These are phyloP conservation scores for Drosophila serrata DNA, from an alignment of 1,140 invertebrate species.

Conservation along the genomic window DNA sequence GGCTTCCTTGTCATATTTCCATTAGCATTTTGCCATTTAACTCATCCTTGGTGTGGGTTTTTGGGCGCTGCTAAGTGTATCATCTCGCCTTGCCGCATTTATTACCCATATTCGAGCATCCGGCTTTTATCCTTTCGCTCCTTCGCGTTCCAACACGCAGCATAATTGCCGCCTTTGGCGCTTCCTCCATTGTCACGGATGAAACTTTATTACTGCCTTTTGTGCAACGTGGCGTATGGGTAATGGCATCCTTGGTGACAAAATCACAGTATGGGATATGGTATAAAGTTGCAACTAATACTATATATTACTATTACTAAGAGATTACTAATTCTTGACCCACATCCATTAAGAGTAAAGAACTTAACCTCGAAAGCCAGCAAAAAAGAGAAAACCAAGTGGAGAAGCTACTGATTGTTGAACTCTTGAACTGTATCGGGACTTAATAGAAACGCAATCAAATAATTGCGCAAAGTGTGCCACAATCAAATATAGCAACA, in stretches of 20 bases:
- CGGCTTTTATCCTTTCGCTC: slow-evolving; percentile 80
- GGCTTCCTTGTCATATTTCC: slow-evolving; percentile 74
- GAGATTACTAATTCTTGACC: not conserved
- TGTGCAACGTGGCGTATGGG: slow-evolving; percentile 32
- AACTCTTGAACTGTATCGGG: slow-evolving; percentile 78
- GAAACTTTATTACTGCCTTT: slow-evolving; percentile 54
- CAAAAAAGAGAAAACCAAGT: slow-evolving; percentile 53
- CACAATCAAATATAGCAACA: slow-evolving; percentile 83
- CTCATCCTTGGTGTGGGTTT: slow-evolving; percentile 57
- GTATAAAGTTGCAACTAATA: not conserved
- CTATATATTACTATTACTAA: not conserved
- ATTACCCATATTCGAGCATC: slow-evolving; percentile 79
- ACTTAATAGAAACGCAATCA: slow-evolving; percentile 83
- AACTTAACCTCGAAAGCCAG: slow-evolving; percentile 58
- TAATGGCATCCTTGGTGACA: slow-evolving; percentile 15
- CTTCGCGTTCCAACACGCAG: slow-evolving; percentile 30
- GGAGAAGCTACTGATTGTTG: slow-evolving; percentile 77
- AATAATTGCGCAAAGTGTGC: slow-evolving; percentile 83
- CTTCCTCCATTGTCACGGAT: slow-evolving; percentile 44
- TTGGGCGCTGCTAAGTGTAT: slow-evolving; percentile 61
- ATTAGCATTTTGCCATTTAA: slow-evolving; percentile 79
- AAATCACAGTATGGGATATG: not conserved
- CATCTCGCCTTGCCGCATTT: slow-evolving; percentile 74
- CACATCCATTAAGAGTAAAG: slow-evolving; percentile 4
- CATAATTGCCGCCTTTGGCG: slow-evolving; percentile 67